Percentiles rank a stretch among this genome's conserved stretches.
Conservation (phyloP, 2,888 invertebrate species). For the Pegoplata infirma region DNA sequence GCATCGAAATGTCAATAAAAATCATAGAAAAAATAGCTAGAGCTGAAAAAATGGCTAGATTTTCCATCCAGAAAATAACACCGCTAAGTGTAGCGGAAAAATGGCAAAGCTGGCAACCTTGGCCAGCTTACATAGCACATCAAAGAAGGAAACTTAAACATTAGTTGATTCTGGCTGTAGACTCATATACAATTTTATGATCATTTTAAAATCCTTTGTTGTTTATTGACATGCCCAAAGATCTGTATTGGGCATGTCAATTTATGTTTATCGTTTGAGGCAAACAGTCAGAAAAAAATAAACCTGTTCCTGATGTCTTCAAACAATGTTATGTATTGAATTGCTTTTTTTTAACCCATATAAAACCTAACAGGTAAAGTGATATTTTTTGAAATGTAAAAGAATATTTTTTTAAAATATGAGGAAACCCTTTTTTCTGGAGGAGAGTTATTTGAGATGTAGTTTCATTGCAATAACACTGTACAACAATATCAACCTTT, state of each 20-base stretch:
- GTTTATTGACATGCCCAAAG: background rate
- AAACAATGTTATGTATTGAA: slow-evolving; percentile 4
- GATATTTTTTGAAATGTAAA: background rate
- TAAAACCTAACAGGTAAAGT: background rate
- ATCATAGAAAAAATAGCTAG: too few relatives aligned
- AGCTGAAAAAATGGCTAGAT: too few relatives aligned
- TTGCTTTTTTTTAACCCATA: slow-evolving; percentile 9
- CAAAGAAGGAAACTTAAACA: slow-evolving; percentile 4
- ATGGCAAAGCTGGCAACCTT: too few relatives aligned
- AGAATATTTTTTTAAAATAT: background rate
- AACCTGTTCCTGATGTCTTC: slow-evolving; percentile 2
- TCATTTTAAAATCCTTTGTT: slow-evolving; percentile 17
- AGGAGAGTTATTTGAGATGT: too few relatives aligned
- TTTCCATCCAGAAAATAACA: too few relatives aligned
- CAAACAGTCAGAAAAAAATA: background rate
- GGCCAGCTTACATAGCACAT: too few relatives aligned
- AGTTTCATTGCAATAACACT: too few relatives aligned
- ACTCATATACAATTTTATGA: slow-evolving; percentile 6
- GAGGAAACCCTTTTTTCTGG: too few relatives aligned
- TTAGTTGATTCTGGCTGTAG: slow-evolving; percentile 3
- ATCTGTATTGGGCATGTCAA: slow-evolving; percentile 9
- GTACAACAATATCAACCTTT: too few relatives aligned
- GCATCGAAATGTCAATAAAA: too few relatives aligned
- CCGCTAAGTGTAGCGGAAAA: too few relatives aligned
- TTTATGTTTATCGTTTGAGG: slow-evolving; percentile 7